Base-by-base conservation (phyloP, 2,888 invertebrate species). In the Molanna angustata region DNA sequence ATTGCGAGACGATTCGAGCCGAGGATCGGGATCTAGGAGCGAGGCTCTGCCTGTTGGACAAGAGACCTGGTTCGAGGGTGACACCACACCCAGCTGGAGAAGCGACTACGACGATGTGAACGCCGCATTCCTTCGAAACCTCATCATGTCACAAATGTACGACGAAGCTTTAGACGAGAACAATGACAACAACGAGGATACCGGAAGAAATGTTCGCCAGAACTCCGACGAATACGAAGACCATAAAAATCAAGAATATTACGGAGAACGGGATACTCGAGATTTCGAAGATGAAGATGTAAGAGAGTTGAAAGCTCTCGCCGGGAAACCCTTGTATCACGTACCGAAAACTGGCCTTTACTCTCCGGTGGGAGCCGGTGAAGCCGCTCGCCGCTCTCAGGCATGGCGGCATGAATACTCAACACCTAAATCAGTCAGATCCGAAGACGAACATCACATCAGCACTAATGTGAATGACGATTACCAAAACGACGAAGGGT, bases 111-210 rank as follows among this genome's bases (percentile, higher is more conserved):
- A 76, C 68, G 75, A 71, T 67, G 78, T 74, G 65, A 84, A 80
- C 65, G 82, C 82, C 49, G 81, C 83, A 43, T 84, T 85, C 66
- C 72, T 86, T 49, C 81, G 84, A 63, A 85, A 85, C 65, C 70
- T 85, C 56, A 83, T 84, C 61, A 74, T 83, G 58, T 80, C 83
- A 1, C 83, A 84, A 67, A 81, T 82, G 79, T 81, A 80, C 63
- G 79, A 79, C 64, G 80, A 82, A 62, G 78, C 79, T 54, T 71
- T 74, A 60, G 68, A 72, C 54, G 74, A 77, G 69, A 73, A 56
- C 70, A 76, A 63, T 65, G 69, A 63, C 64, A 73, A 62, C 72
- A 73, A 59, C 71, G 73, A 46, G 70, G 73, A 41, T 14, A 19
- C 17, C 3, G 37, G 31, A 1, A 27, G 27, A 17, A 33, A 61